Evolutionary conservation across 1,140 invertebrate species (phyloP).

Genomic region (Notospermus geniculatus): DNA sequence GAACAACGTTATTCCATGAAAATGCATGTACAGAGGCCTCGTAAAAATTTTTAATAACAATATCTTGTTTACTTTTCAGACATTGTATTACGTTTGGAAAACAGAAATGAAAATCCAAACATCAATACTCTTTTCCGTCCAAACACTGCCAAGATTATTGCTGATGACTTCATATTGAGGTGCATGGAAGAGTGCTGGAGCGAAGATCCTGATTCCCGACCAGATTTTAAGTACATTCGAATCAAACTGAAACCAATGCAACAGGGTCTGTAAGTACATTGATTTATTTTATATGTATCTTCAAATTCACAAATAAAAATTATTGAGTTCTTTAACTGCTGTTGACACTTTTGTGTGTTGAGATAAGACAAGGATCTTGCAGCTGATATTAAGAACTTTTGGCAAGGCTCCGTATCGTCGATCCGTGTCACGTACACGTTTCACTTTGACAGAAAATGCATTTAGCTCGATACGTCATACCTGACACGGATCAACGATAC

Average conservation of each 20-base stretch:
- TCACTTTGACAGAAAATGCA: too few relatives aligned
- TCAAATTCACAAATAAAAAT: too few relatives aligned
- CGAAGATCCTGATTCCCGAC: constrained; percentile 50
- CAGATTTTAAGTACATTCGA: constrained; percentile 52
- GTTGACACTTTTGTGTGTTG: too few relatives aligned
- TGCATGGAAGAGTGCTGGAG: constrained; percentile 53
- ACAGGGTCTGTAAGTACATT: constrained; percentile 35
- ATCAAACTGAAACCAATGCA: constrained; percentile 30
- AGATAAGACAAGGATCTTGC: too few relatives aligned
- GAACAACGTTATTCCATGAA: not conserved
- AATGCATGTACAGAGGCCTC: too few relatives aligned
- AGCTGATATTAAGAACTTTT: too few relatives aligned
- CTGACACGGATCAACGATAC: too few relatives aligned
- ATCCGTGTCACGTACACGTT: too few relatives aligned
- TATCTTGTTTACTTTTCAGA: constrained; percentile 29
- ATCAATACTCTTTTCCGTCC: constrained; percentile 40
- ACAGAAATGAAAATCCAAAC: constrained; percentile 3
- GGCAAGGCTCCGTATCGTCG: too few relatives aligned
- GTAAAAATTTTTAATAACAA: not conserved
- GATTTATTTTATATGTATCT: too few relatives aligned
- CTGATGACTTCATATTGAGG: constrained; percentile 32
- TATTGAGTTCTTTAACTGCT: too few relatives aligned
- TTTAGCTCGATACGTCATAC: too few relatives aligned
- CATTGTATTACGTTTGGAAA: constrained; percentile 33
- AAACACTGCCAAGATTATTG: constrained; percentile 24